These are phyloP conservation scores for Antigone vipio DNA, from an alignment of 2,113 vertebrate genomes.

Conservation along the genomic window DNA sequence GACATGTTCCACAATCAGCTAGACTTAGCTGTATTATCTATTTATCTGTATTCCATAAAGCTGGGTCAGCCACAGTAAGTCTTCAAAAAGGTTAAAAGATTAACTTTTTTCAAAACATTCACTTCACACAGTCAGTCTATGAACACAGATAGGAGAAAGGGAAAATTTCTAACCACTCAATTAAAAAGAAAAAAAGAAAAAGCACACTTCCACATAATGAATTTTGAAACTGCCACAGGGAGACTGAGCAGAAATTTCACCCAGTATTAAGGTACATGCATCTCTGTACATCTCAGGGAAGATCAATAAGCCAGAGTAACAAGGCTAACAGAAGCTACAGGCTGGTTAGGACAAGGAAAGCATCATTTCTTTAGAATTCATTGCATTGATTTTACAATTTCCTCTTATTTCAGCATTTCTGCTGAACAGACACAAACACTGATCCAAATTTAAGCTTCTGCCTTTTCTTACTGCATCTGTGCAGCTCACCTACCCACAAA, in stretches of 20 bases:
- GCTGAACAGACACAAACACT: background rate
- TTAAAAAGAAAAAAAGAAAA: background rate
- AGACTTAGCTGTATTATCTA: background rate
- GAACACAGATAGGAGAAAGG: background rate
- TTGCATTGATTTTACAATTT: background rate
- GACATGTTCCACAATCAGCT: background rate
- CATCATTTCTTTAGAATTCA: background rate
- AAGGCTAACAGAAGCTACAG: background rate
- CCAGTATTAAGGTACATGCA: background rate
- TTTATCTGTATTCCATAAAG: background rate
- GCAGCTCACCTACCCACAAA: background rate
- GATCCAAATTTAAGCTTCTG: background rate
- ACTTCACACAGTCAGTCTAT: background rate
- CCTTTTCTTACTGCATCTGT: background rate
- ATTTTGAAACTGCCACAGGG: background rate
- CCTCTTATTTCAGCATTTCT: background rate
- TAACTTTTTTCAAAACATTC: background rate
- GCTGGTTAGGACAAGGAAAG: background rate
- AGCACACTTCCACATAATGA: accelerated
- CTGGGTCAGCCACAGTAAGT: background rate
- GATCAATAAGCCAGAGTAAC: background rate
- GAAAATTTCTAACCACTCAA: background rate
- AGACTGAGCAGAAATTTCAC: background rate
- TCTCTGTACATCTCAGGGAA: background rate
- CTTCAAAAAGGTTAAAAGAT: background rate